A percentile compares a stretch with the other conserved stretches of the same genome.
phyloP scores from a whole-genome alignment of 2,113 vertebrate species.

The Misgurnus mizolepis region DNA sequence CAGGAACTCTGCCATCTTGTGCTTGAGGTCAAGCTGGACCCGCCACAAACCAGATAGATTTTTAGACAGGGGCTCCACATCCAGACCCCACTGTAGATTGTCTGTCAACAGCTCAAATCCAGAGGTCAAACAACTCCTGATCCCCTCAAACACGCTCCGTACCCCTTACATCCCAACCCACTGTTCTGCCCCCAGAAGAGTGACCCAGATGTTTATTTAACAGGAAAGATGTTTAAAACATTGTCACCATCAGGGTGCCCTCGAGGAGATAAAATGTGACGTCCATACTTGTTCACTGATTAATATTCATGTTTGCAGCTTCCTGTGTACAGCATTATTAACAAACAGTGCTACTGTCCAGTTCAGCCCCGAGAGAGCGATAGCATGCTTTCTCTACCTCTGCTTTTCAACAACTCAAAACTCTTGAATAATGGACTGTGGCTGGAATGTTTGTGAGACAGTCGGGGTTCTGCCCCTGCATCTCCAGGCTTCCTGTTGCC shows the following conservation, averaged over 20 bases:
- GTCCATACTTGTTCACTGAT: not conserved
- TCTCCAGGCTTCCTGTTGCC: constrained; percentile 39
- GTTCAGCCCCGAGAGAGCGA: constrained; percentile 54
- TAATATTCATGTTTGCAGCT: not conserved
- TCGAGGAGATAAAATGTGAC: not conserved
- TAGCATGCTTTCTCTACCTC: constrained; percentile 38
- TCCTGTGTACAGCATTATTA: constrained; percentile 40
- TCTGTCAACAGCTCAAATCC: constrained; percentile 63
- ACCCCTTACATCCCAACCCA: constrained; percentile 19
- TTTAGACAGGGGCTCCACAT: constrained; percentile 1
- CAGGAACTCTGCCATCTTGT: constrained; percentile 8
- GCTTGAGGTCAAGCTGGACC: not conserved
- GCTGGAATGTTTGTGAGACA: constrained; percentile 60
- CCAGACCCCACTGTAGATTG: constrained; percentile 60
- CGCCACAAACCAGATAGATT: constrained; percentile 39
- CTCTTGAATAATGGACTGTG: constrained; percentile 40
- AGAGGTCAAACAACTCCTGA: constrained; percentile 54
- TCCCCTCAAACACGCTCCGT: constrained; percentile 42
- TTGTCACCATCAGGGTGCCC: constrained; percentile 15
- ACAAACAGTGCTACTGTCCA: constrained; percentile 57
- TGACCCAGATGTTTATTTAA: constrained; percentile 24
- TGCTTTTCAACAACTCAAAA: constrained; percentile 56
- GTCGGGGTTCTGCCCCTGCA: constrained; percentile 42
- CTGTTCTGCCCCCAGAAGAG: not conserved
- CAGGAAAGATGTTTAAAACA: constrained; percentile 25